Evolutionary conservation across 2,797 vertebrate species (phyloP).

Genomic region (Percopsis omiscomaycus): DNA sequence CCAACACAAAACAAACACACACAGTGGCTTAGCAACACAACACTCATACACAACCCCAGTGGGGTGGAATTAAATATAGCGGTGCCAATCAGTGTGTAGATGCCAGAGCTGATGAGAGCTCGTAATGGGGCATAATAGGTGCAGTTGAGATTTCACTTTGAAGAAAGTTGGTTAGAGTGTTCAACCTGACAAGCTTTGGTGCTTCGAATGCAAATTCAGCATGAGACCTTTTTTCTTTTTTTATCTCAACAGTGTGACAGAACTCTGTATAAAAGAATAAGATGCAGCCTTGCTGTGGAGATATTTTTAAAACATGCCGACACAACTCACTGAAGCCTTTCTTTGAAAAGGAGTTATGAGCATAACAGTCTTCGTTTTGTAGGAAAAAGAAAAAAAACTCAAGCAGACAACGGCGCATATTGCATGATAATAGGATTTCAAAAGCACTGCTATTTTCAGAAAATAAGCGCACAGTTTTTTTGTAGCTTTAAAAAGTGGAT

Average conservation of each 20-base stretch:
- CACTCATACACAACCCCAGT: conserved; percentile 51
- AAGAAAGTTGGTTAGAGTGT: conserved; percentile 33
- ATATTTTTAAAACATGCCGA: conserved; percentile 52
- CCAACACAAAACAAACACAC: conserved; percentile 7
- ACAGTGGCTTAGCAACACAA: conserved; percentile 58
- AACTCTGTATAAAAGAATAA: background rate
- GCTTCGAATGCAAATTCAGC: conserved; percentile 46
- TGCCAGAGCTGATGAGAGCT: conserved; percentile 58
- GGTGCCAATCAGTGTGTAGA: conserved; percentile 60
- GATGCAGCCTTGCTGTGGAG: conserved; percentile 8
- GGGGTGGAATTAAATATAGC: conserved; percentile 69
- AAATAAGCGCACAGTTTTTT: conserved; percentile 44
- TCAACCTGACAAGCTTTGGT: conserved; percentile 42
- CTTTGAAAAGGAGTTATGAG: conserved; percentile 64
- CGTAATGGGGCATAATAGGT: conserved; percentile 57
- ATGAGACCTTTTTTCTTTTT: conserved; percentile 11
- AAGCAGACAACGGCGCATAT: conserved; percentile 57
- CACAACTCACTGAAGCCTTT: conserved; percentile 33
- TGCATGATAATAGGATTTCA: conserved; percentile 59
- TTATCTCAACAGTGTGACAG: conserved; percentile 34
- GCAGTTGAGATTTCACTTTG: conserved; percentile 50
- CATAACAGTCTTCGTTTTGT: conserved; percentile 46
- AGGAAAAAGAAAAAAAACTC: conserved; percentile 38
- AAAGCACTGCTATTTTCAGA: conserved; percentile 58
- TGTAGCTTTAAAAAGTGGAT: conserved; percentile 39